These are phyloP conservation scores for Hirundo rustica DNA, from an alignment of 2,797 vertebrate genomes.

Conservation along the genomic window DNA sequence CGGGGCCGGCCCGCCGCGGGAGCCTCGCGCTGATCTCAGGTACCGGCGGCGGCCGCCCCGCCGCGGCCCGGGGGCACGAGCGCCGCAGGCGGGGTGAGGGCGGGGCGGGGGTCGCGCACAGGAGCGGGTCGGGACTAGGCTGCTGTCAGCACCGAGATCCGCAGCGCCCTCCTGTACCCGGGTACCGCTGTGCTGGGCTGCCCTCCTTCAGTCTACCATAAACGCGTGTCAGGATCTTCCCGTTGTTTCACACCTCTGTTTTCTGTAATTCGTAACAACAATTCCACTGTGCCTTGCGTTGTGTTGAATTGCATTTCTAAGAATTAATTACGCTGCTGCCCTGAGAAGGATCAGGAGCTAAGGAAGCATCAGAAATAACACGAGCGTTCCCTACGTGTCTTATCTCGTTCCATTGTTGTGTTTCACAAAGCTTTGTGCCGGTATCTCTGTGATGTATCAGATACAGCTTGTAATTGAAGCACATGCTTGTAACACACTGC, in stretches of 20 bases:
- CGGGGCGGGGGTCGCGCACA: neutral
- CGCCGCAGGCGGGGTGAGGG: neutral
- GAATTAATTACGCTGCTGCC: neutral
- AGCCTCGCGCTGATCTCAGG: neutral
- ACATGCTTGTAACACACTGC: neutral
- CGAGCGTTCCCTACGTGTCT: neutral
- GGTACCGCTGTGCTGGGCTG: neutral
- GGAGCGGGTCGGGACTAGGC: neutral
- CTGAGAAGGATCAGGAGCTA: neutral
- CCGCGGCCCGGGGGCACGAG: neutral
- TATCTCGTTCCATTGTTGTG: slow-evolving; percentile 2
- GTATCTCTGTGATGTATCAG: slow-evolving; percentile 7
- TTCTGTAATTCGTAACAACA: neutral
- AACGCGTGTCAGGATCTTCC: neutral
- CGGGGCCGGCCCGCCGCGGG: neutral
- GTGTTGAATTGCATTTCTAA: neutral
- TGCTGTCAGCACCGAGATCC: rapidly evolving
- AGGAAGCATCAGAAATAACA: neutral
- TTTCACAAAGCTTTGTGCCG: neutral
- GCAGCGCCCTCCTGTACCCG: too few relatives aligned
- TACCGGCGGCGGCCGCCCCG: neutral
- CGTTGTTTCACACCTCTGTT: neutral
- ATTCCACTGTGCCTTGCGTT: neutral
- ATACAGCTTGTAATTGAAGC: neutral
- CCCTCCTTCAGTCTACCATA: rapidly evolving